These are phyloP conservation scores for Drosophila nr. medialis DNA, from an alignment of 2,888 invertebrate genomes.

Conservation along the genomic window DNA sequence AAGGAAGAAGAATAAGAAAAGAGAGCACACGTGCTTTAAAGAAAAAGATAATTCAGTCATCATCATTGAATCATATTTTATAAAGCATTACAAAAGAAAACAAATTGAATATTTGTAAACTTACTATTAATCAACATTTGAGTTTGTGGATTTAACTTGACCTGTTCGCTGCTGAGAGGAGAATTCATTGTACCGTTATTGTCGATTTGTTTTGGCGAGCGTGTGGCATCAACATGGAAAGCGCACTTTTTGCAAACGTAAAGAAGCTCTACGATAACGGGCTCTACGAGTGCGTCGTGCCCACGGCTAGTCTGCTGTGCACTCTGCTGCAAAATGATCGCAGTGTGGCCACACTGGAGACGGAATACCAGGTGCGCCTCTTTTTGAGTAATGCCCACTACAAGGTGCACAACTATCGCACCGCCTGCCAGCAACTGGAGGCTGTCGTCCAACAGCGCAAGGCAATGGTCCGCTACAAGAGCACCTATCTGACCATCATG, in stretches of 20 bases:
- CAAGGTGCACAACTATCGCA: constrained; percentile 88
- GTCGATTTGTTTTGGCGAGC: constrained; percentile 2
- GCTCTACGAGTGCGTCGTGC: constrained; percentile 90
- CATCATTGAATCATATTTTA: too few species aligned
- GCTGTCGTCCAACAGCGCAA: constrained; percentile 85
- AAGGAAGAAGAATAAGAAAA: too few species aligned
- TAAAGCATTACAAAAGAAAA: too few species aligned
- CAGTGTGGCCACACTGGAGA: constrained; percentile 84
- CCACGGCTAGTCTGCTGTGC: constrained; percentile 88
- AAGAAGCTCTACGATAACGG: constrained; percentile 89
- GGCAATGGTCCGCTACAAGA: constrained; percentile 76
- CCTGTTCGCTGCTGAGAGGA: neutral
- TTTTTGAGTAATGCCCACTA: constrained; percentile 90
- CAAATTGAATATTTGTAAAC: too few species aligned
- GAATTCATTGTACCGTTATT: neutral
- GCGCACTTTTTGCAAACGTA: constrained; percentile 88
- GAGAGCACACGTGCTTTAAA: too few species aligned
- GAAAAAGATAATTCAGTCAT: too few species aligned
- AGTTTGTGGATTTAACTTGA: neutral
- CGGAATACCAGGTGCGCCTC: constrained; percentile 88
- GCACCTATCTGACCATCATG: constrained; percentile 66
- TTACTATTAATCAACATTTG: neutral
- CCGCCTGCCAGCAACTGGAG: constrained; percentile 88
- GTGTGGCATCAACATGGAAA: constrained; percentile 84
- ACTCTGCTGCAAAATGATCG: constrained; percentile 88